phyloP scores from a whole-genome alignment of 2,888 invertebrate species.

The Thereva nobilitata region DNA sequence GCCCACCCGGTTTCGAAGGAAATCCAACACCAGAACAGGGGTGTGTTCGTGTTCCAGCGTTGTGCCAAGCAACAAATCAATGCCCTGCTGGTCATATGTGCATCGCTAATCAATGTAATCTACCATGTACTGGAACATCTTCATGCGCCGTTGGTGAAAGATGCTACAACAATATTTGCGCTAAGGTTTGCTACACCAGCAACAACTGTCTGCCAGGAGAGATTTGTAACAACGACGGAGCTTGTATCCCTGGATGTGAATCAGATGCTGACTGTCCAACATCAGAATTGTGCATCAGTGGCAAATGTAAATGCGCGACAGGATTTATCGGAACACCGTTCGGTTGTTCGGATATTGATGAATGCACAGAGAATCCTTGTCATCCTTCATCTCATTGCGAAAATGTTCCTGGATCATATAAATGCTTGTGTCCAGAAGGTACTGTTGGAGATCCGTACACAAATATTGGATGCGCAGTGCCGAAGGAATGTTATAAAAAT shows the following conservation, averaged over 20 bases:
- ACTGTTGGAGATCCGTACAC: constrained; percentile 74
- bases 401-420: constrained; percentile 79
- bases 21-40: constrained; percentile 87
- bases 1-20: constrained; percentile 83
- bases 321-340: constrained; percentile 76
- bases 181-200: constrained; percentile 85
- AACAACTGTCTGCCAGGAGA: constrained; percentile 90
- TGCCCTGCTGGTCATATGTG: constrained; percentile 81
- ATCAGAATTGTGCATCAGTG: constrained; percentile 75
- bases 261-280: constrained; percentile 78
- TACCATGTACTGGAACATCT: constrained; percentile 73
- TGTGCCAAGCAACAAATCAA: constrained; percentile 69
- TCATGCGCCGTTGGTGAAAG: constrained; percentile 84
- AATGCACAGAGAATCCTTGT: constrained; percentile 78
- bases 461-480: constrained; percentile 75
- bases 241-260: constrained; percentile 82
- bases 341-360: constrained; percentile 81
- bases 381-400: constrained; percentile 79
- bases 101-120: constrained; percentile 75
- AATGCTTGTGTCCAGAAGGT: constrained; percentile 77
- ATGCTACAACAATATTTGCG: constrained; percentile 76
- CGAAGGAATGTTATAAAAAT: constrained; percentile 76
- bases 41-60: constrained; percentile 78
- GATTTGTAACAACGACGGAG: constrained; percentile 76
- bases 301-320: constrained; percentile 74